Conservation (phyloP, 2,888 invertebrate species). For the Plebejus argus region DNA sequence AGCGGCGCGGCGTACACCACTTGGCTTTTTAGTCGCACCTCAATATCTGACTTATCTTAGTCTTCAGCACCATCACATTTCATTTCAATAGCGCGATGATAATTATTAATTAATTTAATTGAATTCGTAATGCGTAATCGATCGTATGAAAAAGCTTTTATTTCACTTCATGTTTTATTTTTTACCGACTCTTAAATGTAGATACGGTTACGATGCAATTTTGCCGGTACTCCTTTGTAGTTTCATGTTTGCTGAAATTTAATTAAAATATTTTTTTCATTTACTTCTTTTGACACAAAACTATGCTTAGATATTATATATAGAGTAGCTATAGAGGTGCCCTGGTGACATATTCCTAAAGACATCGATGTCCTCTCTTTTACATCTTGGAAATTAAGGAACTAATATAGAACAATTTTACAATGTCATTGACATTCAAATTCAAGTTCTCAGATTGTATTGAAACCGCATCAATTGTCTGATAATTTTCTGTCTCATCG, state of each 20-base stretch:
- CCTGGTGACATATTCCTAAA: neutral
- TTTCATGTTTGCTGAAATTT: neutral
- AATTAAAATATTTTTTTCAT: neutral
- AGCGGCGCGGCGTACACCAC: conserved; percentile 56
- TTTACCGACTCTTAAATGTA: neutral
- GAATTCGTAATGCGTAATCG: conserved; percentile 31
- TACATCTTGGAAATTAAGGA: neutral
- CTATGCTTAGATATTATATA: neutral
- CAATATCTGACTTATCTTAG: conserved; percentile 26
- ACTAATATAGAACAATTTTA: neutral
- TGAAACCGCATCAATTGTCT: conserved; percentile 63
- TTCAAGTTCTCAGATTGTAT: conserved; percentile 48
- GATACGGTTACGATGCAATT: neutral
- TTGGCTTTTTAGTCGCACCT: conserved; percentile 42
- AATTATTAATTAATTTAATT: conserved; percentile 4
- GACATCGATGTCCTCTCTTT: neutral
- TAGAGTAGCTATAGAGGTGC: too few species aligned
- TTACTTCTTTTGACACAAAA: neutral
- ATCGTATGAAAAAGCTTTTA: conserved; percentile 19
- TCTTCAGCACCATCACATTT: conserved; percentile 22
- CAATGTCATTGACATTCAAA: conserved; percentile 60
- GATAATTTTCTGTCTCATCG: conserved; percentile 70
- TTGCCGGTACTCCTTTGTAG: neutral
- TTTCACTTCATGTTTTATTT: neutral
- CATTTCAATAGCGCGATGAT: conserved; percentile 15